phyloP scores from a whole-genome alignment of 2,797 vertebrate genomes.

The Notolepis coatsorum region DNA sequence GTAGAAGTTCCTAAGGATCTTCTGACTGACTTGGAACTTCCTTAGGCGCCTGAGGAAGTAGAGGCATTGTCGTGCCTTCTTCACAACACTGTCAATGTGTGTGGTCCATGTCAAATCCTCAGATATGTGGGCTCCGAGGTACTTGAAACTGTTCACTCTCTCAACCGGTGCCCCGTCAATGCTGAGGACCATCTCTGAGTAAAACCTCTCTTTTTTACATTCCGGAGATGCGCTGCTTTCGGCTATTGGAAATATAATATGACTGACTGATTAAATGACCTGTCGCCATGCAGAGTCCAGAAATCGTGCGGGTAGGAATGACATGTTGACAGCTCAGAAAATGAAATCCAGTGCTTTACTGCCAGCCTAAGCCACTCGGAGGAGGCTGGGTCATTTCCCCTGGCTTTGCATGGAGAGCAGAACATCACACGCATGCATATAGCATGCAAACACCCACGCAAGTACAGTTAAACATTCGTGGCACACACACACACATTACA shows the following conservation, averaged over 20 bases:
- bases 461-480: not conserved
- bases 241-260: constrained; percentile 30
- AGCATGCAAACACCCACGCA: constrained; percentile 13
- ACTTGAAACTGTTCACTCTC: too few species aligned
- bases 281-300: constrained; percentile 42
- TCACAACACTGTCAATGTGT: too few species aligned
- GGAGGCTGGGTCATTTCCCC: constrained; percentile 23
- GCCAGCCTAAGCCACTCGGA: constrained; percentile 39
- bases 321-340: constrained; percentile 53
- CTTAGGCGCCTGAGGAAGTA: too few species aligned
- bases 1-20: too few species aligned
- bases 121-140: too few species aligned
- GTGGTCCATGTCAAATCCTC: too few species aligned
- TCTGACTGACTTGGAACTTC: too few species aligned
- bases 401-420: constrained; percentile 37
- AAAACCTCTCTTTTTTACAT: too few species aligned
- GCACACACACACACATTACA: constrained; percentile 4
- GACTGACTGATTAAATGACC: constrained; percentile 62
- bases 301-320: constrained; percentile 57
- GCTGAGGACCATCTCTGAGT: too few species aligned
- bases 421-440: constrained; percentile 9
- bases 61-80: too few species aligned
- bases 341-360: constrained; percentile 59
- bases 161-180: too few species aligned
- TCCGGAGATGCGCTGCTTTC: too few species aligned